A percentile compares a stretch with the other conserved stretches of the same genome.
Conservation (phyloP, 2,113 vertebrate genomes). For the Galbula dea region DNA sequence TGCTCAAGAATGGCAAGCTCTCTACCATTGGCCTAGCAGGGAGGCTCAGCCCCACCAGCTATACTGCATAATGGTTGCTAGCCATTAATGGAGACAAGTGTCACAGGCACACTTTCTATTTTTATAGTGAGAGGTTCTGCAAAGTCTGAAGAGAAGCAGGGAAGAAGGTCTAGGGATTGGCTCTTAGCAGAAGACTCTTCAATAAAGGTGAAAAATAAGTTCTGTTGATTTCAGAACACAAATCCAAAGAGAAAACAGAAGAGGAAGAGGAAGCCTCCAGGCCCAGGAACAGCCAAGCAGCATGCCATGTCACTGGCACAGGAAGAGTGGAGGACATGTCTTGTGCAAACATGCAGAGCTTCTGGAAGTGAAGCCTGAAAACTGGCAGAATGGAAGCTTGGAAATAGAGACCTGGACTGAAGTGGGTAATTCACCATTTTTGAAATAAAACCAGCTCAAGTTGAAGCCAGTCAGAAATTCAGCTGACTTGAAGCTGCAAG, state of each 20-base stretch:
- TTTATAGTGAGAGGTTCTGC: neutral
- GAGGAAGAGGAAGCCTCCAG: neutral
- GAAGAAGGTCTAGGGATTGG: neutral
- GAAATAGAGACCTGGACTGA: conserved; percentile 22
- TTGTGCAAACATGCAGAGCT: conserved; percentile 25
- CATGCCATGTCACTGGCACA: neutral
- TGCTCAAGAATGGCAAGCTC: neutral
- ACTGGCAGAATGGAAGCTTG: conserved; percentile 14
- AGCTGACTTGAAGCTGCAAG: conserved; percentile 59
- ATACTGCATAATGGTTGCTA: neutral
- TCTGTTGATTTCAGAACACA: neutral
- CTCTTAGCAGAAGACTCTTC: neutral
- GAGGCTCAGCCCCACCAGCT: neutral
- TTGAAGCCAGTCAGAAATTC: conserved; percentile 58
- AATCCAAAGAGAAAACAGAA: neutral
- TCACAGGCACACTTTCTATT: neutral
- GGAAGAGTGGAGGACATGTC: neutral
- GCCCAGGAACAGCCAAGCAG: neutral
- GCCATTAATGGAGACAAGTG: neutral
- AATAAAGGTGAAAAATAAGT: conserved; percentile 1
- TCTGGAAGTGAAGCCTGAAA: conserved; percentile 50
- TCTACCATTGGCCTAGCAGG: neutral
- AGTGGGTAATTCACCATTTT: conserved; percentile 56
- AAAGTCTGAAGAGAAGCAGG: neutral
- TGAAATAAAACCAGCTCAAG: conserved; percentile 63